phyloP scores from a whole-genome alignment of 2,113 vertebrate species.

The Leptobrachium ailaonicum region DNA sequence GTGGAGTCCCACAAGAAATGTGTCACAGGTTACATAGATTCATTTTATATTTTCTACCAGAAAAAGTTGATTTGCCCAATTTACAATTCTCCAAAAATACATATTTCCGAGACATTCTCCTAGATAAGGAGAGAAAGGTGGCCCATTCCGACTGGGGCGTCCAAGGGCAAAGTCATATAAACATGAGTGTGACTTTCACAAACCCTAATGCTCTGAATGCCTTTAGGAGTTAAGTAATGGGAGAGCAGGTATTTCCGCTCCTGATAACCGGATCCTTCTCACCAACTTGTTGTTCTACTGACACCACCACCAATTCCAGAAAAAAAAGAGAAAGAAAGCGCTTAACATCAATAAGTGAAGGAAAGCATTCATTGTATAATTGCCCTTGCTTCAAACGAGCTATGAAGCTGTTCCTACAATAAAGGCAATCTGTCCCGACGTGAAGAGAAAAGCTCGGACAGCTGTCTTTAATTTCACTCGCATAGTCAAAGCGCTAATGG shows the following conservation, averaged over 20 bases:
- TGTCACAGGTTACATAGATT: no score
- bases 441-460: constrained; percentile 77
- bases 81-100: no score
- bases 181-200: no score
- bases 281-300: constrained; percentile 60
- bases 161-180: no score
- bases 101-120: no score
- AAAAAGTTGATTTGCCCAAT: no score
- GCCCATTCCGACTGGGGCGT: no score
- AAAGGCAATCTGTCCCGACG: constrained; percentile 74
- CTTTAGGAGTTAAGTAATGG: neutral
- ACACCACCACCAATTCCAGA: constrained; percentile 53
- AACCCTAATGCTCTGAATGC: no score
- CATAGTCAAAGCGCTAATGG: constrained; percentile 74
- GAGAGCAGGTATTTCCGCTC: neutral
- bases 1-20: no score
- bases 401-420: constrained; percentile 78
- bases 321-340: constrained; percentile 52
- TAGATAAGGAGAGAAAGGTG: no score
- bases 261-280: constrained; percentile 55
- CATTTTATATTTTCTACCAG: no score
- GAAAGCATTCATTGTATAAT: constrained; percentile 90
- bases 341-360: constrained; percentile 73
- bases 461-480: constrained; percentile 82
- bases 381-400: constrained; percentile 83